Percentiles rank a stretch among this genome's conserved stretches.
Conservation (phyloP, 2,113 vertebrate species). For the Romanogobio albipinnatus region DNA sequence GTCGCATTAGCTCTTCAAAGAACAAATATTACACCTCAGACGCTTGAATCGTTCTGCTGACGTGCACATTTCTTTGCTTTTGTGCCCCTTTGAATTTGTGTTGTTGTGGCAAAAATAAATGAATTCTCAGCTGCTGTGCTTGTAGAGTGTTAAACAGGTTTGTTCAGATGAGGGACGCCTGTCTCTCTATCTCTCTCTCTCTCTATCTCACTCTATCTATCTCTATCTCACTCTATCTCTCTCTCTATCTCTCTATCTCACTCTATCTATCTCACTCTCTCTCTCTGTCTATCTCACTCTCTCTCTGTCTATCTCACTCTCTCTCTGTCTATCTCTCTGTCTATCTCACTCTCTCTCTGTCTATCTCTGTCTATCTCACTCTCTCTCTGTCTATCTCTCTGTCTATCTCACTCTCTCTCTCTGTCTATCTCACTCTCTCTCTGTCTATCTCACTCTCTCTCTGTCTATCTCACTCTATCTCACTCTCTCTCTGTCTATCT, state of each 20-base stretch:
- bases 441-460: neutral
- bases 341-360: neutral
- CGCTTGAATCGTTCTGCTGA: constrained; percentile 22
- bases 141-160: constrained; percentile 39
- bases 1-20: constrained; percentile 30
- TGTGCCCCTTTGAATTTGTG: constrained; percentile 30
- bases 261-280: constrained; percentile 4
- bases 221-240: neutral
- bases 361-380: too few species aligned
- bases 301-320: constrained; percentile 46
- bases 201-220: neutral
- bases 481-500: too few species aligned
- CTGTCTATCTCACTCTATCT: too few species aligned
- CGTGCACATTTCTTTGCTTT: constrained; percentile 25
- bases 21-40: constrained; percentile 38
- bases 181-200: constrained; percentile 20
- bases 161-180: constrained; percentile 50
- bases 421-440: constrained; percentile 4
- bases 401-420: neutral
- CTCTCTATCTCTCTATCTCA: constrained; percentile 38
- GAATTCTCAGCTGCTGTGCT: neutral
- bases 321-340: constrained; percentile 27
- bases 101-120: constrained; percentile 25
- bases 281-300: constrained; percentile 42
- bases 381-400: too few species aligned